Evolutionary conservation across 2,888 invertebrate genomes (phyloP).

Genomic region (Iphiclides podalirius): DNA sequence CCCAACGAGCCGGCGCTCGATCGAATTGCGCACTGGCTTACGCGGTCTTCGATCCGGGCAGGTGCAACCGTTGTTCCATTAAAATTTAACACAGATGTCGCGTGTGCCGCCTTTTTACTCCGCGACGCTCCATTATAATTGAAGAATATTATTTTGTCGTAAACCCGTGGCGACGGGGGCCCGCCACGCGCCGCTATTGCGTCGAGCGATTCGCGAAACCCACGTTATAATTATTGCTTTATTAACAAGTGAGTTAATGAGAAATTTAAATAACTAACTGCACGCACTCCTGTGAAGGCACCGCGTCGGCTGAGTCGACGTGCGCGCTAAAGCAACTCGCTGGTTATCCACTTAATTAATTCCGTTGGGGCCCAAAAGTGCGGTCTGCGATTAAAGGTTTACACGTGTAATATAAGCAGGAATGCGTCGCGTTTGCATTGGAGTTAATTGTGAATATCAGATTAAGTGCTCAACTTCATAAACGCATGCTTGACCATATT

Average conservation of each 20-base stretch:
- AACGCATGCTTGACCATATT: not conserved
- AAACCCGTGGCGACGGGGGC: conserved; percentile 52
- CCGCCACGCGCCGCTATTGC: conserved; percentile 57
- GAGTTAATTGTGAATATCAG: not conserved
- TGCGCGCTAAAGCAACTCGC: too few species aligned
- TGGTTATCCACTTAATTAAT: too few species aligned
- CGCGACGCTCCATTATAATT: conserved; percentile 72
- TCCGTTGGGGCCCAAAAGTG: not conserved
- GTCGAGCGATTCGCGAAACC: conserved; percentile 48
- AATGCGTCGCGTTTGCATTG: not conserved
- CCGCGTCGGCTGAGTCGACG: too few species aligned
- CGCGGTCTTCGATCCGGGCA: conserved; percentile 51
- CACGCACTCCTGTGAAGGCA: conserved; percentile 11
- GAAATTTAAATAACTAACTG: conserved; percentile 20
- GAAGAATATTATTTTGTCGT: conserved; percentile 77
- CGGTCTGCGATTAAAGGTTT: conserved; percentile 9
- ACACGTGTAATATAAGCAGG: conserved; percentile 4
- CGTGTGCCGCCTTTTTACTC: conserved; percentile 71
- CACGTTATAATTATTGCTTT: conserved; percentile 54
- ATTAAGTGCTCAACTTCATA: not conserved
- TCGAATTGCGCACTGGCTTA: conserved; percentile 46
- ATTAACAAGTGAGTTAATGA: conserved; percentile 31
- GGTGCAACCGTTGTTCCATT: conserved; percentile 72
- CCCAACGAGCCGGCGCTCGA: conserved; percentile 34
- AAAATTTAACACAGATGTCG: conserved; percentile 78